Evolutionary conservation across 2,113 vertebrate genomes (phyloP).

Genomic region (Lagopus muta): DNA sequence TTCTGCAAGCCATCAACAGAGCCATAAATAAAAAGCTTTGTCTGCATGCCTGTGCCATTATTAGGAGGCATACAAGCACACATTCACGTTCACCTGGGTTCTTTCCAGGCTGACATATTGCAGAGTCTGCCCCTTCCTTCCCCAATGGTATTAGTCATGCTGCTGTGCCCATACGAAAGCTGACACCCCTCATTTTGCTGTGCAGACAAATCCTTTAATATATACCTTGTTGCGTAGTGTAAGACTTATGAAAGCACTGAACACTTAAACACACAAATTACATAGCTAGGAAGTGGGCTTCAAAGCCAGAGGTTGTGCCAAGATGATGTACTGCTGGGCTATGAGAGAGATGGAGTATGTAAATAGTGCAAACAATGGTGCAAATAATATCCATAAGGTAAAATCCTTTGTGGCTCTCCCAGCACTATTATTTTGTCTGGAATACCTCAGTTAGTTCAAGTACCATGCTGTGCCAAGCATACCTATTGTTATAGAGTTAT

Average conservation of each 20-base stretch:
- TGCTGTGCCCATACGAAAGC: not conserved
- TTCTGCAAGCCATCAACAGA: not conserved
- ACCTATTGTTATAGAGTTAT: not conserved
- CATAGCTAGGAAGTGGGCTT: not conserved
- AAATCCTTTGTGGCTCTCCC: not conserved
- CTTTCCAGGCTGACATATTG: not conserved
- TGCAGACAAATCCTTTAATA: not conserved
- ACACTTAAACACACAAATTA: not conserved
- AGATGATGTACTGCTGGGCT: not conserved
- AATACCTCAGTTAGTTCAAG: not conserved
- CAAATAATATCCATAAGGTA: not conserved
- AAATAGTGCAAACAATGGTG: not conserved
- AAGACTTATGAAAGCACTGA: not conserved
- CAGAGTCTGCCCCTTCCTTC: not conserved
- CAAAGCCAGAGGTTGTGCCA: not conserved
- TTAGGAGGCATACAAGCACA: not conserved
- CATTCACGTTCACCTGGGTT: not conserved
- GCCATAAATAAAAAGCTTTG: not conserved
- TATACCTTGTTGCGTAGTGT: not conserved
- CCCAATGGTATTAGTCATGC: not conserved
- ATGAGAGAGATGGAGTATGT: fast-evolving
- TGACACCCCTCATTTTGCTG: not conserved
- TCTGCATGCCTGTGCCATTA: fast-evolving
- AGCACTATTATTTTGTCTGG: not conserved
- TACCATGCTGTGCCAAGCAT: not conserved